Evolutionary conservation across 1,140 invertebrate species (phyloP), one percentile per base, ranked within the genome.

Genomic region (Sitobion miscanthi): DNA sequence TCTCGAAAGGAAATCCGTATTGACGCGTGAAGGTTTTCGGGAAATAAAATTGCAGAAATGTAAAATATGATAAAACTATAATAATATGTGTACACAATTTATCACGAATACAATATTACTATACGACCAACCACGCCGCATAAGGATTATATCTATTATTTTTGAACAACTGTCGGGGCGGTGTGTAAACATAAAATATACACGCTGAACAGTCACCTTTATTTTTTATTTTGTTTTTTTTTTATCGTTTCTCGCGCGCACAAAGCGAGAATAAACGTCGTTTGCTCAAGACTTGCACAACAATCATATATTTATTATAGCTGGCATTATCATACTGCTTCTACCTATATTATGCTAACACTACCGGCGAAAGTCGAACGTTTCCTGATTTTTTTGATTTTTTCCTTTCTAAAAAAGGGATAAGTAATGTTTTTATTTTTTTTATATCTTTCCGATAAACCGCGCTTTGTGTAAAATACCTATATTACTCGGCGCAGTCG

Each of bases 301-400:
- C 30, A 69, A n/a, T 85, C 82, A 85, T 45, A n/a, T 30, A 85
- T 69, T 69, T 30, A 85, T 69, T 69, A 69, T 54, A 54, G 25
- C 11, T 17, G 62, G 30, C n/a, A 62, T 62, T 62, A 30, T 62
- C 11, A 52, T 54, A 54, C 20, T 54, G 14, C 62, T 17, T 30
- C 9, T 62, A 21, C 20, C 49, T 52, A 62, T 62, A 30, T 30
- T 30, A 69, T 69, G 82, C 38, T 23, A 82, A 77, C 90, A 77
- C n/a, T 92, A 54, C 90, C 90, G 90, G 90, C 69, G 52, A 38
- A 83, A 38, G 45, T 38, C 69, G 21, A 21, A 92, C 47, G n/a
- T 83, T 92, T 92, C 90, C 90, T 83, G 77, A 54, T 77, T 49
- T 92, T 91, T 91, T 45, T 91, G 23, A 62, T 25, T 25, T 62